Base-by-base conservation (phyloP, 2,797 vertebrate species). In the Danionella dracula region DNA sequence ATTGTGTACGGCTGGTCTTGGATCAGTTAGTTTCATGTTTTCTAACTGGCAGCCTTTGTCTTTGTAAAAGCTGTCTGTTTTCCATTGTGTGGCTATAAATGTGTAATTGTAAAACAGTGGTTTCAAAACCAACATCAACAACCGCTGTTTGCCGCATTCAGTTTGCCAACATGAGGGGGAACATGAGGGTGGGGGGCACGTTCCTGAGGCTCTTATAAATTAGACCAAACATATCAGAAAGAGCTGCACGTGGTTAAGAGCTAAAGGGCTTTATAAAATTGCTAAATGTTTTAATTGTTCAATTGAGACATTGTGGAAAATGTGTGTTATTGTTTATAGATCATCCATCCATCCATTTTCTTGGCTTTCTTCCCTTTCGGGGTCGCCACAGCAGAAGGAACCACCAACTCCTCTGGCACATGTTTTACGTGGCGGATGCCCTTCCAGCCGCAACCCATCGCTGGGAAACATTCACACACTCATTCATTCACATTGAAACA, bases 61-160 rank as follows among this genome's bases (percentile, higher is more conserved):
- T 68, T 42, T 7, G 35, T 68, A 42, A 41, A 68, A 59, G 23
- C 20, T 70, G 42, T 20, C 54, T 49, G 37, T 46, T 58, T 72
- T 71, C 55, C 27, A 53, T 57, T 37, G 58, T 42, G 19, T n/a
- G 57, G 51, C 48, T 66, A 67, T 66, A 54, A 72, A 77, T 35
- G 45, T 68, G 61, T 65, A 53, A 57, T 70, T 72, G 58, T 64
- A 68, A 60, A 34, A 55, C 68, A 66, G 38, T 34, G 40, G 7
- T 54, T 51, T 79, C 74, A 71, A 70, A 68, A 78, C 77, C 81
- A 85, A 74, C 80, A 86, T 84, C 80, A 86, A 86, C 75, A 87
- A 84, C 74, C 81, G 79, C 79, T 83, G 82, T 81, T 79, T 68
- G 77, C 71, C 58, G 59, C 79, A 78, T 78, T 78, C 66, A 68